A percentile compares a stretch with the other conserved stretches of the same genome.
Conservation (phyloP, 1,140 invertebrate species). For the Hirudo medicinalis region DNA sequence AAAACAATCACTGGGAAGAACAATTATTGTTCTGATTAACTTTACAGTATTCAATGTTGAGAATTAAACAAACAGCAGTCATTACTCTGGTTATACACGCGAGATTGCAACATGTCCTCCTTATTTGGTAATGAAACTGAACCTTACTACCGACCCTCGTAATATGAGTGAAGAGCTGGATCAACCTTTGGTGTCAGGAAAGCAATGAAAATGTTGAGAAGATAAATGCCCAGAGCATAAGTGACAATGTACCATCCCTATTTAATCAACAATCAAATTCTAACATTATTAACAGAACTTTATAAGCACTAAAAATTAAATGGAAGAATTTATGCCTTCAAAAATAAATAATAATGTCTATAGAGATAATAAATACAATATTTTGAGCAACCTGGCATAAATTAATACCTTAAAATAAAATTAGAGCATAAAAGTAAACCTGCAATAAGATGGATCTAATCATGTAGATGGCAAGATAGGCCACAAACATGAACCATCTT, state of each 20-base stretch:
- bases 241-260: conserved; percentile 99
- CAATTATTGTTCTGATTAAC: too few species aligned
- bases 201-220: conserved; percentile 96
- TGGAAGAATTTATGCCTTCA: background rate
- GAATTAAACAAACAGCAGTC: too few species aligned
- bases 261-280: conserved; percentile 41
- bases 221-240: conserved; percentile 95
- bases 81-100: too few species aligned
- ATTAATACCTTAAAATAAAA: conserved; percentile 17
- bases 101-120: too few species aligned
- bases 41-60: too few species aligned
- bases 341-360: background rate
- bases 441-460: conserved; percentile 38
- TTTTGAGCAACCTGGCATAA: background rate
- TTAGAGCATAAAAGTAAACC: conserved; percentile 30
- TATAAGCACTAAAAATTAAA: background rate
- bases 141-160: background rate
- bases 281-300: conserved; percentile 8
- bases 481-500: conserved; percentile 44
- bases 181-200: conserved; percentile 99
- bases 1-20: too few species aligned
- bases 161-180: conserved; percentile 52
- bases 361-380: background rate
- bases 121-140: too few species aligned
- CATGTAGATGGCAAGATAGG: conserved; percentile 40